Evolutionary conservation across 2,113 vertebrate genomes (phyloP).

Genomic region (Lagopus leucura): DNA sequence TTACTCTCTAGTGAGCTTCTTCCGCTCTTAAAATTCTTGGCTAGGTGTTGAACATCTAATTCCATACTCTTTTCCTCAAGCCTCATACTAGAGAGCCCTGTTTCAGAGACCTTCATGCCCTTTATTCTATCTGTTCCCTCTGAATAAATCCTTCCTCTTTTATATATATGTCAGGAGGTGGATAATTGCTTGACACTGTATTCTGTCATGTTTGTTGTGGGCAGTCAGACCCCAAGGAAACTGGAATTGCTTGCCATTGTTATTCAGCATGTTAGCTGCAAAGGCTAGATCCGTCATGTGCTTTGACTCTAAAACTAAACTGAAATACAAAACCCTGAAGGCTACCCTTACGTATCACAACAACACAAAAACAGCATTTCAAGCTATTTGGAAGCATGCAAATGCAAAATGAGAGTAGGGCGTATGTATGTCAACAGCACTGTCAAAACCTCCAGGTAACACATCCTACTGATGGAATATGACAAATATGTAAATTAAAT

Average conservation of each 20-base stretch:
- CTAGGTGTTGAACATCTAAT: not conserved
- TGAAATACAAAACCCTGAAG: not conserved
- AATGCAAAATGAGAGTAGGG: not conserved
- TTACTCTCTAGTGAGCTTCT: not conserved
- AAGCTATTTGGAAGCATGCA: not conserved
- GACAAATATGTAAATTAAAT: not conserved
- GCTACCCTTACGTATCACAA: not conserved
- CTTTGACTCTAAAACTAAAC: constrained; percentile 18
- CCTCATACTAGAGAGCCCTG: not conserved
- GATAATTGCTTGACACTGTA: not conserved
- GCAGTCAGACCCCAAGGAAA: not conserved
- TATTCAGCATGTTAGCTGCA: not conserved
- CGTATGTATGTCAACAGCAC: not conserved
- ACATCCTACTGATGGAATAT: not conserved
- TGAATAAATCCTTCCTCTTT: not conserved
- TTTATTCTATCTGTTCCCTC: not conserved
- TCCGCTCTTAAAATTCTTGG: not conserved
- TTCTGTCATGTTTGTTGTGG: not conserved
- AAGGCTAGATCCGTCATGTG: not conserved
- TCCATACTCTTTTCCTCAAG: not conserved
- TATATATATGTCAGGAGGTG: not conserved
- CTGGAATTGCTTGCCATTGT: not conserved
- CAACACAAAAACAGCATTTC: not conserved
- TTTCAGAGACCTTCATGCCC: not conserved
- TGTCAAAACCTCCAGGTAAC: not conserved